A percentile compares a stretch with the other conserved stretches of the same genome.
Conservation (phyloP, 2,113 vertebrate genomes). For the Condylura cristata region DNA sequence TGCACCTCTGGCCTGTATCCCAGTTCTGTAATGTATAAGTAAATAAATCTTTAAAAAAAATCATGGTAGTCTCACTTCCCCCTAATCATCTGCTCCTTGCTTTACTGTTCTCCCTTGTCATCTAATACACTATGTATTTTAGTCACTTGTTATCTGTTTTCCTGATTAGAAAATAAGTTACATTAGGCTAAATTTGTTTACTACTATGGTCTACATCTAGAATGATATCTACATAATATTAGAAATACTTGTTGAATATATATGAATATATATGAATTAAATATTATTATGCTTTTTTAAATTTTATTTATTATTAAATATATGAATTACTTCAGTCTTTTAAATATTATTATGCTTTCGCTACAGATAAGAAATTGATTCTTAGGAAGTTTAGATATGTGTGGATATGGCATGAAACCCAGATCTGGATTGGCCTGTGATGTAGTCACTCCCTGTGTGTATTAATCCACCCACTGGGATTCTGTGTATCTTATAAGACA, state of each 20-base stretch:
- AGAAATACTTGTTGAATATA: not conserved
- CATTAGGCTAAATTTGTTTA: not conserved
- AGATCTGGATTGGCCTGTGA: not conserved
- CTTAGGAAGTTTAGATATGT: not conserved
- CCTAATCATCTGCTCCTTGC: not conserved
- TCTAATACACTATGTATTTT: not conserved
- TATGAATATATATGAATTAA: constrained; percentile 19
- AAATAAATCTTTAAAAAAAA: too few relatives aligned
- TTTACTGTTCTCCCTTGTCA: not conserved
- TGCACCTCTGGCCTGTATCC: too few relatives aligned
- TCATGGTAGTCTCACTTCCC: not conserved
- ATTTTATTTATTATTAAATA: too few relatives aligned
- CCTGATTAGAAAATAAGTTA: not conserved
- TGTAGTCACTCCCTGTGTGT: not conserved
- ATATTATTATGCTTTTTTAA: not conserved
- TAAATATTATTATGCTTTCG: not conserved
- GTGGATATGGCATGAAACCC: not conserved
- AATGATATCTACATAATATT: not conserved
- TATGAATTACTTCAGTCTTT: constrained; percentile 17
- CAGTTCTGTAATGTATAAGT: too few relatives aligned
- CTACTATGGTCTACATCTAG: not conserved
- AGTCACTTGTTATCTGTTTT: not conserved
- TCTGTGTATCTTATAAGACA: not conserved
- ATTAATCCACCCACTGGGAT: not conserved
- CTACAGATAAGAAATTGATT: not conserved